Percentiles rank a stretch among this genome's conserved stretches.
Evolutionary conservation across 1,140 invertebrate genomes (phyloP).

Genomic region (silkworm (Bombyx mori)): ASM3026992v2 NC_085116.1:11856001-11856500

Average conservation of each 20-base stretch:
- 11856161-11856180: conserved; percentile 31
- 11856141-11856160: conserved; percentile 29
- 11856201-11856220: conserved; percentile 71
- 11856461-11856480: no score
- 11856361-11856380: conserved; percentile 21
- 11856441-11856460: no score
- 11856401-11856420: conserved; percentile 1
- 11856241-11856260: conserved; percentile 25
- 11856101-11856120: background rate
- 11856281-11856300: conserved; percentile 34
- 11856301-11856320: conserved; percentile 59
- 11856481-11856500: no score
- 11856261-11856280: conserved; percentile 58
- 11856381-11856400: conserved; percentile 24
- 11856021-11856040: background rate
- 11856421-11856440: no score
- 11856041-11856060: background rate
- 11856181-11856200: conserved; percentile 53
- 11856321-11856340: conserved; percentile 47
- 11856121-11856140: background rate
- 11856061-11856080: background rate
- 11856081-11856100: background rate
- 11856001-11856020: no score
- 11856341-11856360: conserved; percentile 55
- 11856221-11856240: conserved; percentile 66